Evolutionary conservation across 2,888 invertebrate genomes (phyloP).

Genomic region (Cosmia trapezina): DNA sequence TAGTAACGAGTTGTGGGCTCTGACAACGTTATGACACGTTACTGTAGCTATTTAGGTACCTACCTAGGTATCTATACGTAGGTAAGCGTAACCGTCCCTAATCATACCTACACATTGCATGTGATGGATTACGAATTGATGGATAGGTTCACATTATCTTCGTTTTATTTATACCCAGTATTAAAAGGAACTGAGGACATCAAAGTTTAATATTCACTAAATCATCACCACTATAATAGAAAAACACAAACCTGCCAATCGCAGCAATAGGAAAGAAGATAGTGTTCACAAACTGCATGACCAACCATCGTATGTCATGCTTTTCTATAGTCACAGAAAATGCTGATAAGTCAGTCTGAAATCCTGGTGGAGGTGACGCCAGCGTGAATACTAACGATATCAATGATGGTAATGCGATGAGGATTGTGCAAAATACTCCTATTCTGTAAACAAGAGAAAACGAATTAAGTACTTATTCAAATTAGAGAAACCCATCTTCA

Average conservation of each 20-base stretch:
- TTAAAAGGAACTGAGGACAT: not conserved
- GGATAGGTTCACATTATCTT: not conserved
- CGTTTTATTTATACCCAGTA: not conserved
- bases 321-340: slow-evolving; percentile 83
- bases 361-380: slow-evolving; percentile 90
- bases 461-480: slow-evolving; percentile 39
- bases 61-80: too few relatives aligned
- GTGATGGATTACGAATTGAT: slow-evolving; percentile 5
- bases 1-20: not conserved
- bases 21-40: slow-evolving; percentile 1
- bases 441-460: slow-evolving; percentile 72
- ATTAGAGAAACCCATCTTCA: slow-evolving; percentile 46
- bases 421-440: slow-evolving; percentile 78
- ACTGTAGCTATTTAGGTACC: not conserved
- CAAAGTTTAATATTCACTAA: not conserved
- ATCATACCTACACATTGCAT: not conserved
- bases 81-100: not conserved
- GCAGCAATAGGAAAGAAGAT: slow-evolving; percentile 91
- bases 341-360: slow-evolving; percentile 83
- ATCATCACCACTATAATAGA: not conserved
- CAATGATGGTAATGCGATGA: slow-evolving; percentile 89
- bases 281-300: slow-evolving; percentile 86
- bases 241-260: slow-evolving; percentile 90
- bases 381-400: slow-evolving; percentile 91
- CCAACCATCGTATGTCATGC: slow-evolving; percentile 83